Base-by-base conservation (phyloP, 2,888 invertebrate species). In the Brenthis hecate region DNA sequence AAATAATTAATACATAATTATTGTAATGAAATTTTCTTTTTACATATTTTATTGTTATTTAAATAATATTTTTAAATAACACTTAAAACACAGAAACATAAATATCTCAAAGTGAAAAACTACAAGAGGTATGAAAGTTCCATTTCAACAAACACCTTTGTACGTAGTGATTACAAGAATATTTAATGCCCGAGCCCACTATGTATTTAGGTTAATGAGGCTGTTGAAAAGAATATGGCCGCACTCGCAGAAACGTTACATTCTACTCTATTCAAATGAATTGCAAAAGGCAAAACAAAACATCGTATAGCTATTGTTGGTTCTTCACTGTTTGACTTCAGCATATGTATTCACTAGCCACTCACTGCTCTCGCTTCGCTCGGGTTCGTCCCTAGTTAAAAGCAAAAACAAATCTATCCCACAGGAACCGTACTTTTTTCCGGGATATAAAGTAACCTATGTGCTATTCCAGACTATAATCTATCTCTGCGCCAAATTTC, bases 161-260 rank as follows among this genome's bases (percentile, higher is more conserved):
- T 66, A 16, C 28, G 57, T 13, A 51, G 56, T 61, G 65, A 72
- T 72, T 71, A 72, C 61, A 67, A 66, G 57, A 72, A 71, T 69
- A 68, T 72, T 64, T 73, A 71, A 69, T 61, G 56, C 57, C 62
- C 19, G 64, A 66, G 71, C 55, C 36, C 63, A 60, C 68, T 68
- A 60, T 72, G 76, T 77, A 80, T 82, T 81, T 79, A 76, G 78
- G 77, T 78, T 80, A 83, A 83, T 80, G 81, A 80, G 77, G 73
- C 76, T 73, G 69, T 55, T 53, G 65, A 66, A 63, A 63, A 71
- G 67, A 70, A 66, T 63, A 71, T 69, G 71, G 67, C 51, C 65
- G 70, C 43, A 56, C 43, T 60, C 55, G 43, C 32, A 65, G 48
- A 65, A 50, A 53, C 19, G 53, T 56, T 53, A 65, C 62, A 56